phyloP scores from a whole-genome alignment of 2,888 invertebrate genomes.

The Caenorhabditis parvicauda region DNA sequence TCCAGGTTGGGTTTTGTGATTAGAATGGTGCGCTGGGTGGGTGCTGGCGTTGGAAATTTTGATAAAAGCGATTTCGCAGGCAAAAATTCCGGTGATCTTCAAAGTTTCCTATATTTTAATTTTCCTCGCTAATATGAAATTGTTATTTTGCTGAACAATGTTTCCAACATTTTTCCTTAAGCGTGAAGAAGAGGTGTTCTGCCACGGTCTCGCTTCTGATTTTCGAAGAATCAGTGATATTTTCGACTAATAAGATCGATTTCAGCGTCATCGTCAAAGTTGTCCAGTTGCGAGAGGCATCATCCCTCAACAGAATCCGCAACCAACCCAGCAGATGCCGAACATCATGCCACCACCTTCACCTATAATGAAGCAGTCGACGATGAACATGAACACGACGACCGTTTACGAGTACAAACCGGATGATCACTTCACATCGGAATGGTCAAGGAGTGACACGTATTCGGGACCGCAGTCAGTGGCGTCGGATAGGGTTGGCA shows the following conservation, averaged over 20 bases:
- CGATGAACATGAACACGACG: too few relatives aligned
- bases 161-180: background rate
- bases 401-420: too few relatives aligned
- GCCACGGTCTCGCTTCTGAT: too few relatives aligned
- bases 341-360: too few relatives aligned
- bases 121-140: background rate
- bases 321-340: background rate
- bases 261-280: slow-evolving; percentile 2
- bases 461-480: slow-evolving; percentile 1
- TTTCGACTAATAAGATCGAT: too few relatives aligned
- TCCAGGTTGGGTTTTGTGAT: too few relatives aligned
- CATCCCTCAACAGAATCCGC: background rate
- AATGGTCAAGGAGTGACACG: slow-evolving; percentile 5
- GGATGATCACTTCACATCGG: background rate
- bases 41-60: too few relatives aligned
- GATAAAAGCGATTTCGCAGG: too few relatives aligned
- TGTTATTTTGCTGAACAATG: background rate
- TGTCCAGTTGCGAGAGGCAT: background rate
- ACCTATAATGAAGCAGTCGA: background rate
- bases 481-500: background rate
- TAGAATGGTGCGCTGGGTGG: too few relatives aligned
- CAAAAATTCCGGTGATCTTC: too few relatives aligned
- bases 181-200: too few relatives aligned
- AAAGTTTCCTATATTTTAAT: background rate
- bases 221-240: too few relatives aligned